These are phyloP conservation scores for Pelecanoides urinatrix DNA, from an alignment of 2,113 vertebrate species.

Conservation along the genomic window DNA sequence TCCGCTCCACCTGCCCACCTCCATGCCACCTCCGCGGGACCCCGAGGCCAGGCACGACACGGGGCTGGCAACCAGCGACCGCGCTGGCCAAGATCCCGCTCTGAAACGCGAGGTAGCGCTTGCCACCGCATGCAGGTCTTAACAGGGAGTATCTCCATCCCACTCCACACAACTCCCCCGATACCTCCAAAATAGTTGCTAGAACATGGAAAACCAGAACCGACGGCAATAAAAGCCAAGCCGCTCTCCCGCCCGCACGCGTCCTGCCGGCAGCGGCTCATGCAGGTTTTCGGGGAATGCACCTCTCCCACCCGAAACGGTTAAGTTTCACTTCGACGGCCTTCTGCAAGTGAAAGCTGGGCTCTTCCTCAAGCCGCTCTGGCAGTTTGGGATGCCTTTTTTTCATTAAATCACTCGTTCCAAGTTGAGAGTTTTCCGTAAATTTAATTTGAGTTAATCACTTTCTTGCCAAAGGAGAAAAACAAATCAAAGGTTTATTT, in stretches of 20 bases:
- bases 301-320: not conserved
- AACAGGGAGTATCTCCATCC: not conserved
- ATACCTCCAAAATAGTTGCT: not conserved
- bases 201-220: accelerated
- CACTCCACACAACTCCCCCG: not conserved
- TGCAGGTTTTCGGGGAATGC: accelerated
- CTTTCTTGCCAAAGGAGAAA: slow-evolving; percentile 61
- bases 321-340: not conserved
- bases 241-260: accelerated
- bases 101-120: accelerated
- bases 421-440: not conserved
- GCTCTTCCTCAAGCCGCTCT: not conserved
- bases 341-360: not conserved
- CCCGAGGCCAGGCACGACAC: accelerated
- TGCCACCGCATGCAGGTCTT: accelerated
- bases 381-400: not conserved
- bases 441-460: slow-evolving; percentile 56
- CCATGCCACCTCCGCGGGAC: not conserved
- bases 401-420: slow-evolving; percentile 26
- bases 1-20: not conserved
- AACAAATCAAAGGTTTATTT: slow-evolving; percentile 53
- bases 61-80: not conserved
- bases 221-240: not conserved
- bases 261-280: accelerated
- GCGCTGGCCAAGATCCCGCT: not conserved